Evolutionary conservation across 2,888 invertebrate genomes (phyloP).

Genomic region (Eudemis profundana): DNA sequence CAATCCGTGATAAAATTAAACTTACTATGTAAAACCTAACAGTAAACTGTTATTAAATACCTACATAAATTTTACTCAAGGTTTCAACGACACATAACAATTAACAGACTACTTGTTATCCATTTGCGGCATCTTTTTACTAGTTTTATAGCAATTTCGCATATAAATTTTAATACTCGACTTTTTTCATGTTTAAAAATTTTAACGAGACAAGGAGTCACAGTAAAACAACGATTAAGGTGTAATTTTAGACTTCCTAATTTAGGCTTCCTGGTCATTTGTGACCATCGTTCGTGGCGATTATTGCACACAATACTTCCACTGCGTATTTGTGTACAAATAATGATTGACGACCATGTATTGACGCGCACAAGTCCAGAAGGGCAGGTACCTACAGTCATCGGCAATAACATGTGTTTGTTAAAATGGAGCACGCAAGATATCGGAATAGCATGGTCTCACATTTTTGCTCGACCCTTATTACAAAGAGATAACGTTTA

Average conservation of each 20-base stretch:
- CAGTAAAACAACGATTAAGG: constrained; percentile 16
- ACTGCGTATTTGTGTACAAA: neutral
- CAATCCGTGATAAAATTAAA: no score
- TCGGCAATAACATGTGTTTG: no score
- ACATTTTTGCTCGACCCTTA: no score
- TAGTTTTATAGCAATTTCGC: constrained; percentile 21
- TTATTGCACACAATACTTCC: neutral
- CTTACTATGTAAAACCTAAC: no score
- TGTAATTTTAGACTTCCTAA: constrained; percentile 28
- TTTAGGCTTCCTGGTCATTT: constrained; percentile 24
- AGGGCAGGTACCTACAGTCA: neutral
- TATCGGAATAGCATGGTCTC: no score
- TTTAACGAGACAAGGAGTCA: constrained; percentile 18
- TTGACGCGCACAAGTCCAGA: neutral
- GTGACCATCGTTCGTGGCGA: constrained; percentile 3
- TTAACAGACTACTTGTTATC: constrained; percentile 17
- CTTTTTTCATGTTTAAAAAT: neutral
- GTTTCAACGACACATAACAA: constrained; percentile 9
- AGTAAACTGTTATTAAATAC: constrained; percentile 12
- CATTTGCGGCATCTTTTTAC: constrained; percentile 16
- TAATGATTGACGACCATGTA: constrained; percentile 9
- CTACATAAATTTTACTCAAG: constrained; percentile 12
- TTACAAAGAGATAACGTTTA: no score
- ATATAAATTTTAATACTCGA: constrained; percentile 6
- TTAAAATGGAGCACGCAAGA: no score